phyloP scores from a whole-genome alignment of 2,113 vertebrate species.

The Irena cyanogastra region DNA sequence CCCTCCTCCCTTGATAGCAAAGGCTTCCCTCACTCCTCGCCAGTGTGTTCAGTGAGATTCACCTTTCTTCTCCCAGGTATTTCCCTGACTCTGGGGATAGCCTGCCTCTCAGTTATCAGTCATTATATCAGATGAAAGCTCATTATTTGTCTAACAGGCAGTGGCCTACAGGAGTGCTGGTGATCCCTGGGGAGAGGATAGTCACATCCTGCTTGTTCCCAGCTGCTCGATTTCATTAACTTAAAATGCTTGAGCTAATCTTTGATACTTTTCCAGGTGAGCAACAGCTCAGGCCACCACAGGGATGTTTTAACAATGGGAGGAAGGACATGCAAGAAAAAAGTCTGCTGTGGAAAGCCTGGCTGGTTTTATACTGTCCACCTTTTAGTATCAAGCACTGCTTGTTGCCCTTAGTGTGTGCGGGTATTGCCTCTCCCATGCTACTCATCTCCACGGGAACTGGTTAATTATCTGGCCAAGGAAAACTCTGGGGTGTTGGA shows the following conservation, averaged over 20 bases:
- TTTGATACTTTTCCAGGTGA: not conserved
- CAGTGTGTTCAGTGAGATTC: not conserved
- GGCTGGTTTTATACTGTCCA: not conserved
- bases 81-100: not conserved
- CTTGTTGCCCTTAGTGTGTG: not conserved
- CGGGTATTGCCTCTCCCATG: not conserved
- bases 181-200: not conserved
- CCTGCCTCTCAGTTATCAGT: not conserved
- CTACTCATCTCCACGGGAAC: not conserved
- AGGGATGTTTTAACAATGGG: not conserved
- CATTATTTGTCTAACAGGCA: not conserved
- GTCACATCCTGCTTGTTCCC: not conserved
- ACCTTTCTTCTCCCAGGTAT: not conserved
- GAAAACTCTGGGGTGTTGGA: not conserved
- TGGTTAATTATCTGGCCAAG: not conserved
- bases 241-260: not conserved
- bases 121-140: not conserved
- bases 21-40: not conserved
- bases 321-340: not conserved
- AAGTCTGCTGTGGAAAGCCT: not conserved
- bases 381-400: not conserved
- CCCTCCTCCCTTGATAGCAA: not conserved
- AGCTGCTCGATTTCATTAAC: not conserved
- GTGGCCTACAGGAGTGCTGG: not conserved
- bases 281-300: not conserved